phyloP scores from a whole-genome alignment of 2,888 invertebrate genomes.

The Euzophera pinguis region DNA sequence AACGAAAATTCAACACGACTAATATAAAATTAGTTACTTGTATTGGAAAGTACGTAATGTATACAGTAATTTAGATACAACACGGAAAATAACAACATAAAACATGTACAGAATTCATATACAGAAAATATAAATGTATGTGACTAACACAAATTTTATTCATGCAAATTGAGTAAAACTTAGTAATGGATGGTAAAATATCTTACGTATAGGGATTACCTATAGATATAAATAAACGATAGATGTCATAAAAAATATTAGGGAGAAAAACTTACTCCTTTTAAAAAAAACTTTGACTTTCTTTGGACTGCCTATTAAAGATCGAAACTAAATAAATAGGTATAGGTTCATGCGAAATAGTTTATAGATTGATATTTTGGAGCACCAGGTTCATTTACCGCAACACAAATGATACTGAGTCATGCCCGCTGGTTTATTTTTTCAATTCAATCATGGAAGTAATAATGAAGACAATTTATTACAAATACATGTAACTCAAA shows the following conservation, averaged over 20 bases:
- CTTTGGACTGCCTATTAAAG: background rate
- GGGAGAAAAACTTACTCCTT: background rate
- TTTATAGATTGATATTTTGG: background rate
- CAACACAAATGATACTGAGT: background rate
- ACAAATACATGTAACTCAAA: no score
- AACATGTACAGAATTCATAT: background rate
- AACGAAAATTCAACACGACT: background rate
- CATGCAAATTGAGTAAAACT: no score
- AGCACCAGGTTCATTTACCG: background rate
- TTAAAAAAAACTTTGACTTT: background rate
- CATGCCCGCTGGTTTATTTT: background rate
- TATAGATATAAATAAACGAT: no score
- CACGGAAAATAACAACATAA: background rate
- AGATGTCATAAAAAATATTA: no score
- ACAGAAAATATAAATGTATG: no score
- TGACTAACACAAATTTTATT: no score
- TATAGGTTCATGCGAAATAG: background rate
- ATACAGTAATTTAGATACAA: constrained; percentile 2
- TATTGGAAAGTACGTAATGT: background rate
- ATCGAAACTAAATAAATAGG: background rate
- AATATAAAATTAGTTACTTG: background rate
- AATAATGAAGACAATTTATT: no score
- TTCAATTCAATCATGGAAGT: no score
- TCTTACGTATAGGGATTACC: no score
- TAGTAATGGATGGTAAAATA: no score